Conservation (phyloP, 2,888 invertebrate genomes). For the Lasioglossum leucozonium region DNA sequence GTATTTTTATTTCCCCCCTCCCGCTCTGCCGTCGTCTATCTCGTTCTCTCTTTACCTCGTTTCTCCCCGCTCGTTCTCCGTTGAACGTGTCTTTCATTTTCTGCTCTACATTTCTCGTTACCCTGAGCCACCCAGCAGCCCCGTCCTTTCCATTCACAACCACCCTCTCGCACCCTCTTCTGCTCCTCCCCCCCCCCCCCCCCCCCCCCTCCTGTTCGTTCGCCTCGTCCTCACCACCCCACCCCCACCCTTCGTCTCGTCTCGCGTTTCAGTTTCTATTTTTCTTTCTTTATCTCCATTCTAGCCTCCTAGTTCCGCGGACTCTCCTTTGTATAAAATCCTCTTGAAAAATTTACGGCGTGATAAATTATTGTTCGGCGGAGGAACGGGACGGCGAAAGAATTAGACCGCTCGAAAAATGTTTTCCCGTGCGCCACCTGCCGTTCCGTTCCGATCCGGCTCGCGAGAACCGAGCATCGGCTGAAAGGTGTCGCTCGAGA, state of each 20-base stretch:
- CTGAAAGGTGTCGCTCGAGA: conserved; percentile 33
- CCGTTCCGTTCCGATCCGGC: conserved; percentile 5
- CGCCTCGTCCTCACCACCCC: neutral
- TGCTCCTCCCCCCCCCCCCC: neutral
- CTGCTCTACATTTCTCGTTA: conserved; percentile 44
- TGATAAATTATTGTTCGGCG: conserved; percentile 68
- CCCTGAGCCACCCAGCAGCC: neutral
- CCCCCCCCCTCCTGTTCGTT: neutral
- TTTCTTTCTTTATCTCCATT: conserved; percentile 37
- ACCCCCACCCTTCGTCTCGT: neutral
- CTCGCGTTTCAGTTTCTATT: conserved; percentile 42
- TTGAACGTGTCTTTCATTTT: conserved; percentile 39
- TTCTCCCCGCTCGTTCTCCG: neutral
- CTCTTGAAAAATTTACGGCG: conserved; percentile 67
- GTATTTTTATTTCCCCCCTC: conserved; percentile 15
- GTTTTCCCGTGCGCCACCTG: conserved; percentile 27
- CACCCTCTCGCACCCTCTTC: neutral
- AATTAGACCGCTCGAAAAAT: conserved; percentile 59
- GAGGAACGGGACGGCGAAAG: conserved; percentile 34
- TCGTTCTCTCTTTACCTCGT: neutral
- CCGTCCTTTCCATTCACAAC: neutral
- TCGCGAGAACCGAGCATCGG: neutral
- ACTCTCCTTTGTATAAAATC: conserved; percentile 48
- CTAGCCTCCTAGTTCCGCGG: conserved; percentile 23
- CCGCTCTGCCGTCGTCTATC: neutral